Evolutionary conservation across 2,888 invertebrate genomes (phyloP).

Genomic region (Calameuta pallipes): DNA sequence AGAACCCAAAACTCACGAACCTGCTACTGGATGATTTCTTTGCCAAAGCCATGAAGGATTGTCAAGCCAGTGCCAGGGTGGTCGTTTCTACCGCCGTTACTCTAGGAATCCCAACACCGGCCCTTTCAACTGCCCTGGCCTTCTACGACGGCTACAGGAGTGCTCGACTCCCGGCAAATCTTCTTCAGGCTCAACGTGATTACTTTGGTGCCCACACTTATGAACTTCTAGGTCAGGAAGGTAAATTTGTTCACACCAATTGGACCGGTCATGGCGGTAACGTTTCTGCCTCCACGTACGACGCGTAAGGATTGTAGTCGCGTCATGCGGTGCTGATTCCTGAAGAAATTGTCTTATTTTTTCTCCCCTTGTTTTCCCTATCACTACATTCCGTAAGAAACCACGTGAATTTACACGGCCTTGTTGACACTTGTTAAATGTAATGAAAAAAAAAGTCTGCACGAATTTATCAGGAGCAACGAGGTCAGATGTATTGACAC

Average conservation of each 20-base stretch:
- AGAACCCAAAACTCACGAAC: constrained; percentile 87
- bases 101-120: constrained; percentile 93
- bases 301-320: constrained; percentile 69
- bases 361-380: background rate
- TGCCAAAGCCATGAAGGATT: constrained; percentile 81
- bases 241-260: constrained; percentile 94
- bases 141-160: constrained; percentile 98
- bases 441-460: background rate
- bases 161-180: constrained; percentile 89
- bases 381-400: background rate
- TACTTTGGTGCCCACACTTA: constrained; percentile 99
- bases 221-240: constrained; percentile 87
- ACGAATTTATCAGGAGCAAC: background rate
- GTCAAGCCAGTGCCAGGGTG: constrained; percentile 87
- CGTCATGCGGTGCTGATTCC: background rate
- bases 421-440: background rate
- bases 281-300: constrained; percentile 93
- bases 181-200: constrained; percentile 97
- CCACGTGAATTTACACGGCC: background rate
- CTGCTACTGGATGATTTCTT: constrained; percentile 95
- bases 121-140: constrained; percentile 91
- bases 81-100: constrained; percentile 80
- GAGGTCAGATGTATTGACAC: background rate
- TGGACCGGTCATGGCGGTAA: constrained; percentile 99
- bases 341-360: background rate